Evolutionary conservation across 2,113 vertebrate genomes (phyloP).

Genomic region (Callopanchax toddi): DNA sequence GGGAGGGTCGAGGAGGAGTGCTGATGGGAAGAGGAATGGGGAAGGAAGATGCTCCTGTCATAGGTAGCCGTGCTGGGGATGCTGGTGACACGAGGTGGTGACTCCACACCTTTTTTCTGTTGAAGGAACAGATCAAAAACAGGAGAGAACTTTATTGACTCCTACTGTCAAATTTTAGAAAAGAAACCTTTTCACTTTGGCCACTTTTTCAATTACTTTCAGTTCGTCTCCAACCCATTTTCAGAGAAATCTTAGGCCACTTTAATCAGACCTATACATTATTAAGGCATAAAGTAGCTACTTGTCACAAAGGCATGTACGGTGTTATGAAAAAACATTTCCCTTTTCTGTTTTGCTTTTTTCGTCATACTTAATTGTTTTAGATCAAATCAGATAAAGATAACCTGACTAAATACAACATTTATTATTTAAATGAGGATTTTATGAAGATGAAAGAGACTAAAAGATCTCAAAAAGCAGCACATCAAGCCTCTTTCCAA

Average conservation of each 20-base stretch:
- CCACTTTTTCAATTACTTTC: too few species aligned
- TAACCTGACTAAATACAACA: too few species aligned
- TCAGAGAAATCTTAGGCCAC: neutral
- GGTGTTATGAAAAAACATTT: too few species aligned
- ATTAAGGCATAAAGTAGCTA: neutral
- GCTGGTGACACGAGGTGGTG: conserved; percentile 86
- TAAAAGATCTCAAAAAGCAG: too few species aligned
- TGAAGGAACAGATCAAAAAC: conserved; percentile 30
- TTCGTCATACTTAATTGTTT: too few species aligned
- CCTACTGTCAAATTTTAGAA: neutral
- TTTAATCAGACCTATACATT: neutral
- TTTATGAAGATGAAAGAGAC: too few species aligned
- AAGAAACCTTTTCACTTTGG: neutral
- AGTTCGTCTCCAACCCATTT: too few species aligned
- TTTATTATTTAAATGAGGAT: too few species aligned
- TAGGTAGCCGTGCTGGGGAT: conserved; percentile 85
- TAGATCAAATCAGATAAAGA: too few species aligned
- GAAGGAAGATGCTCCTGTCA: conserved; percentile 84
- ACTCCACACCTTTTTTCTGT: conserved; percentile 85
- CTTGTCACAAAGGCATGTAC: neutral
- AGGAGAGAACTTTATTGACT: neutral
- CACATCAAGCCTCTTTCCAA: too few species aligned
- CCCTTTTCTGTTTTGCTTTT: too few species aligned
- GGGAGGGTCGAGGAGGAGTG: conserved; percentile 74
- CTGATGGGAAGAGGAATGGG: conserved; percentile 74